Evolutionary conservation across 2,888 invertebrate species (phyloP).

Genomic region (Sepiola atlantica): DNA sequence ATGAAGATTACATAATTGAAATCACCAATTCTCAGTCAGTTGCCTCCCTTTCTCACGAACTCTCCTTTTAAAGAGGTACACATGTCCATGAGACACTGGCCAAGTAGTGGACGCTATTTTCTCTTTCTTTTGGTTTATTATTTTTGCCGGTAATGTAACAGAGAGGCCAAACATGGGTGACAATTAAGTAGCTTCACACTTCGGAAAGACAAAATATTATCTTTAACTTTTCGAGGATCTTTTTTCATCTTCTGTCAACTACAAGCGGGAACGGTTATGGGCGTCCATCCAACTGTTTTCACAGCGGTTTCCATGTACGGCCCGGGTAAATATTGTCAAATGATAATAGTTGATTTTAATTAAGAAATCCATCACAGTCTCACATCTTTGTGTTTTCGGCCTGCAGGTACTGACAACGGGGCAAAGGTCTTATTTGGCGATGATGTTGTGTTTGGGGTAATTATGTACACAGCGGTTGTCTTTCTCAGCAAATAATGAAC

Average conservation of each 20-base stretch:
- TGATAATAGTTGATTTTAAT: slow-evolving; percentile 32
- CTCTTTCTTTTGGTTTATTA: not conserved
- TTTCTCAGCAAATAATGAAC: not conserved
- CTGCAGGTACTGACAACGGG: not conserved
- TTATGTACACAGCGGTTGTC: not conserved
- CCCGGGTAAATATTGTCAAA: not conserved
- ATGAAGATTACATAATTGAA: not conserved
- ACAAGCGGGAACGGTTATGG: not conserved
- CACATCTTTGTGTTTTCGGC: not conserved
- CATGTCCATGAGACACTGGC: not conserved
- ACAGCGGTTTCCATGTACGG: not conserved
- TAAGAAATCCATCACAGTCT: not conserved
- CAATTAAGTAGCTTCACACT: not conserved
- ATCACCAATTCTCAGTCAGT: not conserved
- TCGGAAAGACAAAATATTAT: not conserved
- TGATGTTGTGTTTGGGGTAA: slow-evolving; percentile 3
- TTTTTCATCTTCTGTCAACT: not conserved
- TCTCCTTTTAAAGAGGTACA: not conserved
- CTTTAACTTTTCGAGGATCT: not conserved
- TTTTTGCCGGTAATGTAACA: not conserved
- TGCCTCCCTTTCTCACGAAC: slow-evolving; percentile 32
- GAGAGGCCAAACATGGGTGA: not conserved
- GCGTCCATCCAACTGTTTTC: not conserved
- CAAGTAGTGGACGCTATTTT: not conserved
- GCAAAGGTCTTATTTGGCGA: not conserved